Base-by-base conservation (phyloP, 2,888 invertebrate species). In the Proisotoma minuta region DNA sequence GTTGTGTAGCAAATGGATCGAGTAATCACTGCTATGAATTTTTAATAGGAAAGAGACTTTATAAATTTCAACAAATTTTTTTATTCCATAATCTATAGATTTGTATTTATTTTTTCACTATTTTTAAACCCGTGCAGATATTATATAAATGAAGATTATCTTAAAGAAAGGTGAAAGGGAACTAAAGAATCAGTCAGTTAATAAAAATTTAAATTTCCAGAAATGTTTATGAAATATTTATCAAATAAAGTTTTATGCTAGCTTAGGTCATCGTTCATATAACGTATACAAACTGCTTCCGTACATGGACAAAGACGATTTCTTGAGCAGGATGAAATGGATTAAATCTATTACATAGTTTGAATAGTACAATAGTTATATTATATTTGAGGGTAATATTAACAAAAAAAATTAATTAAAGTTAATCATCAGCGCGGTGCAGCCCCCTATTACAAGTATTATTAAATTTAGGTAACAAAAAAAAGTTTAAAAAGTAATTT, bases 361-460 rank as follows among this genome's bases (percentile, higher is more conserved):
- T n/a, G n/a, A n/a, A n/a, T n/a, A n/a, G n/a, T n/a, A n/a, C n/a
- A n/a, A n/a, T n/a, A n/a, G n/a, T n/a, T n/a, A n/a, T n/a, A n/a
- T n/a, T n/a, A n/a, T n/a, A n/a, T n/a, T n/a, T n/a, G 43, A 43
- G 15, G 20, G 15, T 20, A 43, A 12, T 43, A 43, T n/a, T 43
- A 34, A 43, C 43, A 20, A 18, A 18, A 43, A 43, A 15, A 12
- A 49, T 24, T 49, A 24, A 49, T 23, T 49, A 23, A 24, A 18
- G 39, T 47, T 56, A 56, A 56, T 56, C 56, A 56, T 56, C 56
- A 68, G 68, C 70, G 70, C 70, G 68, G 70, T 70, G 70, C 70
- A 70, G 66, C 66, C 70, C 70, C 70, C 68, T 70, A 66, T 68
- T 67, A 68, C 68, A 68, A 70, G 70, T 70, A 70, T 70, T 70